Percentiles rank a stretch among this genome's conserved stretches.
Conservation (phyloP, 2,888 invertebrate genomes). For the Lasius fuliginosus region DNA sequence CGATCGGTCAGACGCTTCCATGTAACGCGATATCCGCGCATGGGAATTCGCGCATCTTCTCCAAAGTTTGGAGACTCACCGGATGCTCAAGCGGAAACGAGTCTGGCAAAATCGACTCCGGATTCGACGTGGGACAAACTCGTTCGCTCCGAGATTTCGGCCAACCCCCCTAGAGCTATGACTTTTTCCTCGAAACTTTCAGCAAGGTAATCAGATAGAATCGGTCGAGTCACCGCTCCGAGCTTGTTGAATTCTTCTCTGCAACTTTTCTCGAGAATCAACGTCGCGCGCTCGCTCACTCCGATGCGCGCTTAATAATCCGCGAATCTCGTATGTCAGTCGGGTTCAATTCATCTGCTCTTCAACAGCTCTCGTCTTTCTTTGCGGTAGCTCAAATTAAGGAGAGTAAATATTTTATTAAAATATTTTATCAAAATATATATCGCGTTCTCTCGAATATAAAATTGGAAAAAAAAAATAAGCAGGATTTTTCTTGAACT, state of each 20-base stretch:
- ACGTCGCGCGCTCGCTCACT: not conserved
- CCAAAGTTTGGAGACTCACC: slow-evolving; percentile 19
- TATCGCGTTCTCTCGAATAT: not conserved
- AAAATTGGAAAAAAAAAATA: not conserved
- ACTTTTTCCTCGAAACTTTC: slow-evolving; percentile 50
- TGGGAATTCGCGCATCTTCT: not conserved
- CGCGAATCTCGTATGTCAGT: slow-evolving; percentile 29
- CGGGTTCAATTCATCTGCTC: not conserved
- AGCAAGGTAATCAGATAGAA: slow-evolving; percentile 50
- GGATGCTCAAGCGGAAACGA: slow-evolving; percentile 7
- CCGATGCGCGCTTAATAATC: slow-evolving; percentile 23
- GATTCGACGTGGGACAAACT: slow-evolving; percentile 50
- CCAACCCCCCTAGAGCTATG: not conserved
- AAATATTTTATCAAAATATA: slow-evolving; percentile 1
- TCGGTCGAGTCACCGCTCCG: slow-evolving; percentile 26
- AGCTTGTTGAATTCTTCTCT: slow-evolving; percentile 22
- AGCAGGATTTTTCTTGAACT: not conserved
- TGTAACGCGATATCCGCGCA: not conserved
- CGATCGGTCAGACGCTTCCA: not conserved
- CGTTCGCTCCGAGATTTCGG: slow-evolving; percentile 38
- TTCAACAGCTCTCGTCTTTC: not conserved
- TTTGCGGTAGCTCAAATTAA: not conserved
- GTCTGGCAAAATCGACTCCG: slow-evolving; percentile 42
- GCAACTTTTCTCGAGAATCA: slow-evolving; percentile 35
- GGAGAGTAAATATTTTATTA: not conserved